Percentiles rank a stretch among this genome's conserved stretches.
These are phyloP conservation scores for Falco biarmicus DNA, from an alignment of 2,797 vertebrate genomes.

Conservation along the genomic window DNA sequence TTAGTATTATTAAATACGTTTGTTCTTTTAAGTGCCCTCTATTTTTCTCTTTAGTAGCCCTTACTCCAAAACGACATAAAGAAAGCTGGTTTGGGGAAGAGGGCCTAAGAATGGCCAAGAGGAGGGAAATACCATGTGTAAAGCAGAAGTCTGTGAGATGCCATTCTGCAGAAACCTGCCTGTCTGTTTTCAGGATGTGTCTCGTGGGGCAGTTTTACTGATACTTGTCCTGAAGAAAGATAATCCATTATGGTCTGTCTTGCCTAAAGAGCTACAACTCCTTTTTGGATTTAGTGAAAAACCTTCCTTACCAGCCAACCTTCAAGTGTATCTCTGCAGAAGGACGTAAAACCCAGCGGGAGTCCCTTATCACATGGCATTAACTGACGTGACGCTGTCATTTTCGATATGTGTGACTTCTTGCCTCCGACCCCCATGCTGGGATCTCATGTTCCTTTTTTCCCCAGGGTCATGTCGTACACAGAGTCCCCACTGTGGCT, in stretches of 20 bases:
- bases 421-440: constrained; percentile 67
- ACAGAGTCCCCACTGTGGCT: constrained; percentile 83
- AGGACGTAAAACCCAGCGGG: constrained; percentile 14
- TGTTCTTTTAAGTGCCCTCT: background rate
- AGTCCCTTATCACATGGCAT: constrained; percentile 13
- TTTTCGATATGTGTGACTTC: constrained; percentile 58
- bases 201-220: background rate
- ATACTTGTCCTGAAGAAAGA: background rate
- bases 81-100: background rate
- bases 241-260: background rate
- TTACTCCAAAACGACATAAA: background rate
- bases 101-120: background rate
- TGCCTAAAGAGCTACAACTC: background rate
- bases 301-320: background rate
- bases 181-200: background rate
- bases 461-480: constrained; percentile 77
- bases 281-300: background rate
- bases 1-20: background rate
- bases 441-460: constrained; percentile 74
- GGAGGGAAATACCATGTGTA: background rate
- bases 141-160: background rate
- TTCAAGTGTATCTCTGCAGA: background rate
- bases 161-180: background rate
- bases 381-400: constrained; percentile 6
- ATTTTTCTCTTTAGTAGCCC: background rate